Evolutionary conservation across 2,888 invertebrate species (phyloP).

Genomic region (Acrobasis suavella): DNA sequence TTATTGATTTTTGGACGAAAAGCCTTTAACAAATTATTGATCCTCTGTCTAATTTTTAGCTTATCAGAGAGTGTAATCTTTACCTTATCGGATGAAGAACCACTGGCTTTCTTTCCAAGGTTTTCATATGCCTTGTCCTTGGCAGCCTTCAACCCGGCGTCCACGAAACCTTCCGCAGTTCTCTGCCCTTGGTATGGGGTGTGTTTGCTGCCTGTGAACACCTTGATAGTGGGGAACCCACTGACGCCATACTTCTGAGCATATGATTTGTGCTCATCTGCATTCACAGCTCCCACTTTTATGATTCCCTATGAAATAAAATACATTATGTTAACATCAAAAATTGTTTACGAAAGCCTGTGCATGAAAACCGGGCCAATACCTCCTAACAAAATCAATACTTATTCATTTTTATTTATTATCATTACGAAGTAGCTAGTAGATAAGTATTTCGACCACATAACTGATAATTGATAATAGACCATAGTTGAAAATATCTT

Average conservation of each 20-base stretch:
- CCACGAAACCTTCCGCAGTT: slow-evolving; percentile 92
- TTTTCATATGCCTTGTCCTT: slow-evolving; percentile 87
- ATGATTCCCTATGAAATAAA: slow-evolving; percentile 87
- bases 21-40: slow-evolving; percentile 34
- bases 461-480: too few species aligned
- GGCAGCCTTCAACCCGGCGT: slow-evolving; percentile 90
- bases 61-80: slow-evolving; percentile 54
- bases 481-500: too few species aligned
- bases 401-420: too few species aligned
- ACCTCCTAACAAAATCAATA: too few species aligned
- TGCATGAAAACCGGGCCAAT: too few species aligned
- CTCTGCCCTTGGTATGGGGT: slow-evolving; percentile 92
- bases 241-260: slow-evolving; percentile 90
- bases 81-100: slow-evolving; percentile 69
- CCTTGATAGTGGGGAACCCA: slow-evolving; percentile 98
- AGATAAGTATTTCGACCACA: too few species aligned
- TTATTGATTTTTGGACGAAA: slow-evolving; percentile 15
- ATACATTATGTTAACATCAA: neutral
- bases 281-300: slow-evolving; percentile 97
- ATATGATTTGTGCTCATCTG: slow-evolving; percentile 92
- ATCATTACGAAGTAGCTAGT: too few species aligned
- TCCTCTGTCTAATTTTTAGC: slow-evolving; percentile 54
- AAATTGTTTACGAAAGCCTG: too few species aligned
- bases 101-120: slow-evolving; percentile 84
- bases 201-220: slow-evolving; percentile 94